Conservation (phyloP, 2,113 vertebrate species). For the Gymnarchus niloticus region DNA sequence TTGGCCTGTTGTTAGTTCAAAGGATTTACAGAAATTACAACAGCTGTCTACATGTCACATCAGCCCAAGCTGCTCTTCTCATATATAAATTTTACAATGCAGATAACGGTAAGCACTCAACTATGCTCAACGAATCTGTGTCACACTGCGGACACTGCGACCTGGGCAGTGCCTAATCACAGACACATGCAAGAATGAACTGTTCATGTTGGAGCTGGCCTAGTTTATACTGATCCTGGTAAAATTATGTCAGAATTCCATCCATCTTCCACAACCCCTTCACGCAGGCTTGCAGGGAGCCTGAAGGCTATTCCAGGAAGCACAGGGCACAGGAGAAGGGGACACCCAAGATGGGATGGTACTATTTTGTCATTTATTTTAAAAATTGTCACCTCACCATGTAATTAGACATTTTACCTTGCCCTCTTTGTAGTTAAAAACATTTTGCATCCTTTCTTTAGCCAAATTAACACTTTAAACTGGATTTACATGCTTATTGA, state of each 20-base stretch:
- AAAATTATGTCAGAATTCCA: background rate
- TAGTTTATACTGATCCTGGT: background rate
- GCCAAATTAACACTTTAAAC: background rate
- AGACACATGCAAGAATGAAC: background rate
- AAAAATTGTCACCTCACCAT: background rate
- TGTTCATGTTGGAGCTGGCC: background rate
- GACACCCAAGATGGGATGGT: background rate
- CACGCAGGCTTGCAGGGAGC: background rate
- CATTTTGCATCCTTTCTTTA: background rate
- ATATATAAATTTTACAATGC: background rate
- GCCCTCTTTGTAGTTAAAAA: constrained; percentile 2
- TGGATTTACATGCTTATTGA: constrained; percentile 2
- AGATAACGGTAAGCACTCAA: background rate
- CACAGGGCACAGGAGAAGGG: background rate
- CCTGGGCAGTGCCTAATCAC: background rate
- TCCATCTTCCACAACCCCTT: background rate
- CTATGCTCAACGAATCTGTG: background rate
- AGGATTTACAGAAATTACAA: background rate
- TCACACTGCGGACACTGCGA: background rate
- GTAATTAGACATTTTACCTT: background rate
- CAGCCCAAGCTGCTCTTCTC: background rate
- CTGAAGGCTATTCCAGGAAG: background rate
- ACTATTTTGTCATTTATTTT: background rate
- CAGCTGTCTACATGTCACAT: background rate
- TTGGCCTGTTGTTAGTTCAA: background rate